Conservation (phyloP, 2,113 vertebrate species). For the Periophthalmus modestus region DNA sequence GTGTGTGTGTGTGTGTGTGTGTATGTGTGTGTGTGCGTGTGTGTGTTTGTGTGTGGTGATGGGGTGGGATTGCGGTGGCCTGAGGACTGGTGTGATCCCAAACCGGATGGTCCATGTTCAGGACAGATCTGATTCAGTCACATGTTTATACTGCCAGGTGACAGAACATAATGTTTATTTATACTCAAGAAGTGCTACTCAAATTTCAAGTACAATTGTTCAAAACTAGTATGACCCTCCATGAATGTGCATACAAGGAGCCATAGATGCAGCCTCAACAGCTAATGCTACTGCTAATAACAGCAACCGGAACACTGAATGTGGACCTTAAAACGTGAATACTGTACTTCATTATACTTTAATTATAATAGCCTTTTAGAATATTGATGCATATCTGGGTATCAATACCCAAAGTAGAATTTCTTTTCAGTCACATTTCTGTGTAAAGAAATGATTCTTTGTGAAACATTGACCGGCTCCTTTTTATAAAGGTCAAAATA, state of each 20-base stretch:
- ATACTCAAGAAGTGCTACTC: neutral
- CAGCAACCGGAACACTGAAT: too few species aligned
- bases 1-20: neutral
- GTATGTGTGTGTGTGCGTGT: neutral
- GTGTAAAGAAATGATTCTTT: conserved; percentile 33
- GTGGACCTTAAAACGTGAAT: too few species aligned
- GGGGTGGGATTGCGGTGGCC: conserved; percentile 33
- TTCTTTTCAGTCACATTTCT: neutral
- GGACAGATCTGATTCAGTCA: conserved; percentile 40
- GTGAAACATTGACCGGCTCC: conserved; percentile 26
- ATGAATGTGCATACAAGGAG: too few species aligned
- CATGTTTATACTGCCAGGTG: conserved; percentile 47
- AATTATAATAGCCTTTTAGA: too few species aligned
- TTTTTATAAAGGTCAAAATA: conserved; percentile 64
- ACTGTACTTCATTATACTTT: too few species aligned
- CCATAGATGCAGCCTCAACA: too few species aligned
- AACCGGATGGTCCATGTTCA: conserved; percentile 30
- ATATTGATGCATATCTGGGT: too few species aligned
- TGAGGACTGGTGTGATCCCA: conserved; percentile 2
- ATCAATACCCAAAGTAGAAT: too few species aligned
- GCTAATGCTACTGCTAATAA: too few species aligned
- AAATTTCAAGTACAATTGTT: neutral
- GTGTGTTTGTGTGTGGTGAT: neutral
- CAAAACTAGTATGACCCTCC: too few species aligned
- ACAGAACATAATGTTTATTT: conserved; percentile 7